Base-by-base conservation (phyloP, 2,797 vertebrate species). In the Antrozous pallidus region DNA sequence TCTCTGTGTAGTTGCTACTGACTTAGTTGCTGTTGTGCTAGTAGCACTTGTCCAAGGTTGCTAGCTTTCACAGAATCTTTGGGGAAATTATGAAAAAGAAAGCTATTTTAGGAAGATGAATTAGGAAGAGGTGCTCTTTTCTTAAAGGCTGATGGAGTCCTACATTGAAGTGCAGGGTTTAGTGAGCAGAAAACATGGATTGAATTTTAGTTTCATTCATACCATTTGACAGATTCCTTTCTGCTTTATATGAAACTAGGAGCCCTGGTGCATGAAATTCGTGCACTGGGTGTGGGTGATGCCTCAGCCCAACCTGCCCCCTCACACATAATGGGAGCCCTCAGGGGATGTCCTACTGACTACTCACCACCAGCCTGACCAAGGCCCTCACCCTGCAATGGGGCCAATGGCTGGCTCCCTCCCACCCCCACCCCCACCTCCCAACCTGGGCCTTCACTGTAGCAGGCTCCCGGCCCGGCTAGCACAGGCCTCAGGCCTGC, bases 161-260 rank as follows among this genome's bases (percentile, higher is more conserved):
- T 78, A 58, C 4, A 56, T 6, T 20, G 33, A 10, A 51, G 1
- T 5, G 36, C 1, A 80, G 17, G 2, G 0, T 83, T 93, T 88
- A n/a, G 38, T 80, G 26, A 93, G 31, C 24, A 81, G n/a, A 89
- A 51, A 92, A 28, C 3, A 42, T 49, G 8, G 20, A 28, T 6
- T 83, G 36, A 65, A 38, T 61, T 84, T 88, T 16, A 70, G 8
- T 3, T 3, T 7, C 20, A 17, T 28, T 24, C 3, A 67, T 18
- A 77, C 17, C 22, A 9, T 81, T 9, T 33, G n/a, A n/a, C 51
- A 47, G 70, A 51, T 67, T 20, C 65, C 36, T 81, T 86, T 86
- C 11, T 88, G 49, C n/a, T 73, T 91, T 65, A 51, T 69, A 49
- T 42, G 91, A 93, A 91, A n/a, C n/a, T n/a, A n/a, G n/a, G n/a